These are phyloP conservation scores for Megalops atlanticus DNA, from an alignment of 2,113 vertebrate species.

Conservation along the genomic window DNA sequence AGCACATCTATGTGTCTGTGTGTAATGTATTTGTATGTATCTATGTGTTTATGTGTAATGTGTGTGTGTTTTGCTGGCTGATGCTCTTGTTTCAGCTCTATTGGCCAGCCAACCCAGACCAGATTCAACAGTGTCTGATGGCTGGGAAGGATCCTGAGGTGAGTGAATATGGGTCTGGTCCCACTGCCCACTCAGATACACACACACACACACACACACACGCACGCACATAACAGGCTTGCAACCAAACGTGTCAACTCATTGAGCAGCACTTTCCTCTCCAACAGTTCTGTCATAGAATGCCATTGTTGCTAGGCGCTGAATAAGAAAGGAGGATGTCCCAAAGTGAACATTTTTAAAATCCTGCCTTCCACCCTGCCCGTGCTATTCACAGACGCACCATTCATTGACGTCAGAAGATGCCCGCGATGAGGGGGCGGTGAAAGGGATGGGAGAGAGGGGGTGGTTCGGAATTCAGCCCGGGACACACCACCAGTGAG, in stretches of 20 bases:
- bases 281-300: no score
- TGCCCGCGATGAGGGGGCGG: no score
- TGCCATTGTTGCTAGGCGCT: no score
- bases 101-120: conserved; percentile 75
- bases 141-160: conserved; percentile 77
- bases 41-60: conserved; percentile 16
- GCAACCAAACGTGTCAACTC: no score
- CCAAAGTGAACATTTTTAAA: no score
- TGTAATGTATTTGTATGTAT: conserved; percentile 22
- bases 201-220: conserved; percentile 24
- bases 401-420: no score
- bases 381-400: no score
- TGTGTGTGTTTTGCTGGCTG: not conserved
- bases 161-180: conserved; percentile 25
- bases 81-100: conserved; percentile 57
- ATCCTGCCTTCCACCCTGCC: no score
- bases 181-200: not conserved
- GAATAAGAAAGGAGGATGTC: no score
- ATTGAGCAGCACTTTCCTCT: no score
- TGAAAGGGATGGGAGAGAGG: no score
- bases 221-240: conserved; percentile 27
- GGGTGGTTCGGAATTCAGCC: not conserved
- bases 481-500: not conserved
- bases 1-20: conserved; percentile 7
- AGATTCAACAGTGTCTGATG: conserved; percentile 76